Evolutionary conservation across 2,797 vertebrate species (phyloP).

Genomic region (Triplophysa bombifrons): DNA sequence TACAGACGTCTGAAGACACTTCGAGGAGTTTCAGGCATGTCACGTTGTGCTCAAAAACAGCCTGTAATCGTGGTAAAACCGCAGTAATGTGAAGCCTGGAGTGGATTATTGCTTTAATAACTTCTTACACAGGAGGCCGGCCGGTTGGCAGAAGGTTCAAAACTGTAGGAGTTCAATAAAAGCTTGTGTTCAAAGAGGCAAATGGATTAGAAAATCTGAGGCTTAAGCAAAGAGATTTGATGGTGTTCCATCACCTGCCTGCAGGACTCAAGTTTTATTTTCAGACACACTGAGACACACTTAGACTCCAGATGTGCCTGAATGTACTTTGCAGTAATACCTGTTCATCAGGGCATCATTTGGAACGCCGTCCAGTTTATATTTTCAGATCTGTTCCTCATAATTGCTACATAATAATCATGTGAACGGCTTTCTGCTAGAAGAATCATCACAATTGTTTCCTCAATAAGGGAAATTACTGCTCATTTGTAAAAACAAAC

Average conservation of each 20-base stretch:
- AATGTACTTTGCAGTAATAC: neutral
- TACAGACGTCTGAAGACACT: neutral
- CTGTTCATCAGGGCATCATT: neutral
- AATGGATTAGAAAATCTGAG: neutral
- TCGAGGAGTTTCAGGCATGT: neutral
- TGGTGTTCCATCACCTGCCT: neutral
- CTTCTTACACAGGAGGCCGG: neutral
- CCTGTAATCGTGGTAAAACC: neutral
- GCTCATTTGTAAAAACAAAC: slow-evolving; percentile 9
- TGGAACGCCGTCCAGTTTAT: neutral
- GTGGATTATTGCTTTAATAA: neutral
- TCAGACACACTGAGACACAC: neutral
- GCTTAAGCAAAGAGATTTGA: neutral
- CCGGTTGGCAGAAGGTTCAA: neutral
- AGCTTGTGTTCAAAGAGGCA: neutral
- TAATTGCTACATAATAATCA: neutral
- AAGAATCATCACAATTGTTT: slow-evolving; percentile 1
- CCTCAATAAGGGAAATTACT: slow-evolving; percentile 6
- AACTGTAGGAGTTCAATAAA: neutral
- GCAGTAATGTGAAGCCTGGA: neutral
- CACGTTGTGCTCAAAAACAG: neutral
- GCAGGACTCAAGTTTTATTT: neutral
- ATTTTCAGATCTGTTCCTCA: neutral
- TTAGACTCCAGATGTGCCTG: neutral
- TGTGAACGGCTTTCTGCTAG: neutral